phyloP scores from a whole-genome alignment of 2,797 vertebrate species.

The Parauchenoglanis ngamensis region DNA sequence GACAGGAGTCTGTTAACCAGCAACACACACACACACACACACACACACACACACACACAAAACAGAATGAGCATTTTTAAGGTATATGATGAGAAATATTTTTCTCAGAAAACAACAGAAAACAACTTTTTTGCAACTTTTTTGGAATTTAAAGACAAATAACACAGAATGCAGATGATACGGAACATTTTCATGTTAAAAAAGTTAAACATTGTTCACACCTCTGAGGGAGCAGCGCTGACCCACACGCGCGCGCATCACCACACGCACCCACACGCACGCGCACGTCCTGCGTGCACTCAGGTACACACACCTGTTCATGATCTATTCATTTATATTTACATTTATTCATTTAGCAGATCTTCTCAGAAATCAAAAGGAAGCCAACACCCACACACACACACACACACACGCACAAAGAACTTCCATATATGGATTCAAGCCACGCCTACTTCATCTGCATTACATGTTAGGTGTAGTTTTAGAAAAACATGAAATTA shows the following conservation, averaged over 20 bases:
- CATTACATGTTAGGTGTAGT: background rate
- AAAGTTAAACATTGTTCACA: background rate
- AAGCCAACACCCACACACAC: background rate
- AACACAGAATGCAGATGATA: background rate
- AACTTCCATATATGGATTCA: background rate
- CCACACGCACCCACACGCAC: background rate
- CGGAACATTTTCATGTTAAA: background rate
- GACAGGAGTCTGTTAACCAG: slow-evolving; percentile 1
- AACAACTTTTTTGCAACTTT: background rate
- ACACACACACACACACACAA: background rate
- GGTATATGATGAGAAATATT: background rate
- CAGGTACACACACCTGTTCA: background rate
- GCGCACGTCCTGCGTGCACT: background rate
- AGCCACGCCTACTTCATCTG: background rate
- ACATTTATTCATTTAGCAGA: background rate
- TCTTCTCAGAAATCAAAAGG: background rate
- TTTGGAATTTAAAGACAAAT: background rate
- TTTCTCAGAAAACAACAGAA: too few relatives aligned
- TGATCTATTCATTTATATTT: background rate
- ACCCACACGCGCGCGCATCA: background rate
- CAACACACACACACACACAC: background rate
- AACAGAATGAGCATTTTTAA: background rate
- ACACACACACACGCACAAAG: background rate
- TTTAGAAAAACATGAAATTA: background rate
- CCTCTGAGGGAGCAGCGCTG: background rate